Base-by-base conservation (phyloP, 2,113 vertebrate species). In the Misgurnus anguillicaudatus region DNA sequence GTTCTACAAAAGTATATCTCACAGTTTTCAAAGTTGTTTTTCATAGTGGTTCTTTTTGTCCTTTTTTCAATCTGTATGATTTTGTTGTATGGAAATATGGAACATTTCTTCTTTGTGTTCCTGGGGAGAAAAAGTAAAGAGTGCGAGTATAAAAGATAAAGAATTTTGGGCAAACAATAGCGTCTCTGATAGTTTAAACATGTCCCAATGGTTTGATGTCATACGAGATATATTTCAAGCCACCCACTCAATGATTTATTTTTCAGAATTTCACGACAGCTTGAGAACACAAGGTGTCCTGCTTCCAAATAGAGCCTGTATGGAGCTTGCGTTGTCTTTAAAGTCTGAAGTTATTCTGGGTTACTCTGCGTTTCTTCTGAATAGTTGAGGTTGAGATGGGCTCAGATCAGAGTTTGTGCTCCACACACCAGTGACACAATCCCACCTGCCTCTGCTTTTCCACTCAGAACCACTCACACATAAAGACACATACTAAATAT, bases 371-470 rank as follows among this genome's bases (percentile, higher is more conserved):
- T 81, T 81, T 81, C 57, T 71, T 80, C 75, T 81, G 63, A 75
- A 53, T 62, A 69, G 75, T 53, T 53, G 24, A 64, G 68, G 71
- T 81, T 64, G 68, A 75, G 75, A 81, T 17, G 7, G 14, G 19
- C 61, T 74, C 38, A 80, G 82, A 83, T 83, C 55, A 70, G 47
- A 72, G 53, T 80, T 53, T 74, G 58, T 36, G 19, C 21, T 61
- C 11, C 69, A 69, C 17, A 69, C 82, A 69, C 64, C 16, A 51
- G 47, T 65, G 75, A 38, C 41, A 75, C 39, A 48, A 77, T 73
- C 31, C n/a, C 57, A 57, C 55, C 63, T 80, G 39, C 71, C 55
- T 80, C 48, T 53, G 38, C 78, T 41, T 61, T 60, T 77, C 67
- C 55, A 38, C 70, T 76, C 61, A 14, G 7, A 60, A 47, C 41